These are phyloP conservation scores for Diabrotica balteata DNA, from an alignment of 2,888 invertebrate species.

Conservation along the genomic window DNA sequence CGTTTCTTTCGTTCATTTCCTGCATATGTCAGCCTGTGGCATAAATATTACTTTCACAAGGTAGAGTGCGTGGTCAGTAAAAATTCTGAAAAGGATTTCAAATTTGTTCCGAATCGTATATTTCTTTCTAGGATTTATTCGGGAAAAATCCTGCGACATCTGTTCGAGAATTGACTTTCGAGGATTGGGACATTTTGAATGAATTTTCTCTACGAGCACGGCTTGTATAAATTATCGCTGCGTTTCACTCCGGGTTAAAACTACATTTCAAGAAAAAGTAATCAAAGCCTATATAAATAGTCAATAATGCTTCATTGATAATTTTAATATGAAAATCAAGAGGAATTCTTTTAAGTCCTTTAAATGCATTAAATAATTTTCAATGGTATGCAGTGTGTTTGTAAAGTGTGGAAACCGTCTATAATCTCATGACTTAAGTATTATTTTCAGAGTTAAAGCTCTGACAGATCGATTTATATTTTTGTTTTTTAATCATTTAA, in stretches of 20 bases:
- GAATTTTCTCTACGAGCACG: slow-evolving; percentile 10
- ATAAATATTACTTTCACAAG: slow-evolving; percentile 44
- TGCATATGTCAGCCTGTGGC: slow-evolving; percentile 43
- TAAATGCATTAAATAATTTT: too few relatives aligned
- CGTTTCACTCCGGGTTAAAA: not conserved
- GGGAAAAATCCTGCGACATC: slow-evolving; percentile 37
- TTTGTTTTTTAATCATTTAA: too few relatives aligned
- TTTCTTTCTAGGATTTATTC: slow-evolving; percentile 38
- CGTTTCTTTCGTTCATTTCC: slow-evolving; percentile 40
- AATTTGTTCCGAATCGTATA: slow-evolving; percentile 39
- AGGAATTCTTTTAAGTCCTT: too few relatives aligned
- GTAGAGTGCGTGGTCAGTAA: slow-evolving; percentile 42
- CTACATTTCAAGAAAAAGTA: not conserved
- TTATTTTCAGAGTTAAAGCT: too few relatives aligned
- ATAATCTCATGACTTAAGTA: too few relatives aligned
- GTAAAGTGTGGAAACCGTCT: too few relatives aligned
- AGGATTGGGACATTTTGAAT: slow-evolving; percentile 9
- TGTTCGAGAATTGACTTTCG: slow-evolving; percentile 25
- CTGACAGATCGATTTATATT: too few relatives aligned
- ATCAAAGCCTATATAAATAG: too few relatives aligned
- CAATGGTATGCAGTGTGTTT: too few relatives aligned
- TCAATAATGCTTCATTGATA: too few relatives aligned
- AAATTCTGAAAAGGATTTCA: slow-evolving; percentile 38
- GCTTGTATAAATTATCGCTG: slow-evolving; percentile 22
- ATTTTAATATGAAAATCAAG: too few relatives aligned